Conservation (phyloP, 2,797 vertebrate genomes). For the Chrosomus eos region DNA sequence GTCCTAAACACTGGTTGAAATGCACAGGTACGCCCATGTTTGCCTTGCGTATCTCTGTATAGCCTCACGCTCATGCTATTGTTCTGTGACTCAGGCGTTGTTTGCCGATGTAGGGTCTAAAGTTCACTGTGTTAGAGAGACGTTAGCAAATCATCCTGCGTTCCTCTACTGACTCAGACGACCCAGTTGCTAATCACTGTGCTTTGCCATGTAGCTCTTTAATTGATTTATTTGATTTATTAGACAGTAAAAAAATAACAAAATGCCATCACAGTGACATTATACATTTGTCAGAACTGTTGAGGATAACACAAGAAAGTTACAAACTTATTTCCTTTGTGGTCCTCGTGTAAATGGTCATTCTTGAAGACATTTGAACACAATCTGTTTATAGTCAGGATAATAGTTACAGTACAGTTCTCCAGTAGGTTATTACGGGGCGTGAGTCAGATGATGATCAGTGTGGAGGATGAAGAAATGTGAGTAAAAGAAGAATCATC, state of each 20-base stretch:
- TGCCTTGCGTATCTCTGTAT: slow-evolving; percentile 62
- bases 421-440: neutral
- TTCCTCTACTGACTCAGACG: neutral
- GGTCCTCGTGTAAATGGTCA: neutral
- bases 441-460: neutral
- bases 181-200: neutral
- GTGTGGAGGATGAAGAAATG: neutral
- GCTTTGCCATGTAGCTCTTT: neutral
- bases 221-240: too few relatives aligned
- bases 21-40: slow-evolving; percentile 70
- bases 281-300: too few relatives aligned
- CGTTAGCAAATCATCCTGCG: neutral
- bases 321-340: too few relatives aligned
- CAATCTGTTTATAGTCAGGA: neutral
- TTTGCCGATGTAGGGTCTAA: slow-evolving; percentile 48
- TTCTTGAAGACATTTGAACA: neutral
- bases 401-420: neutral
- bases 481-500: slow-evolving; percentile 7
- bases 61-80: slow-evolving; percentile 59
- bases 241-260: too few relatives aligned
- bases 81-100: slow-evolving; percentile 60
- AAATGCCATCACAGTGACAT: too few relatives aligned
- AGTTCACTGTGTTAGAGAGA: slow-evolving; percentile 48
- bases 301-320: too few relatives aligned
- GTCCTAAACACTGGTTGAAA: slow-evolving; percentile 28